phyloP scores from a whole-genome alignment of 2,113 vertebrate species.

The Aldabrachelys gigantea region DNA sequence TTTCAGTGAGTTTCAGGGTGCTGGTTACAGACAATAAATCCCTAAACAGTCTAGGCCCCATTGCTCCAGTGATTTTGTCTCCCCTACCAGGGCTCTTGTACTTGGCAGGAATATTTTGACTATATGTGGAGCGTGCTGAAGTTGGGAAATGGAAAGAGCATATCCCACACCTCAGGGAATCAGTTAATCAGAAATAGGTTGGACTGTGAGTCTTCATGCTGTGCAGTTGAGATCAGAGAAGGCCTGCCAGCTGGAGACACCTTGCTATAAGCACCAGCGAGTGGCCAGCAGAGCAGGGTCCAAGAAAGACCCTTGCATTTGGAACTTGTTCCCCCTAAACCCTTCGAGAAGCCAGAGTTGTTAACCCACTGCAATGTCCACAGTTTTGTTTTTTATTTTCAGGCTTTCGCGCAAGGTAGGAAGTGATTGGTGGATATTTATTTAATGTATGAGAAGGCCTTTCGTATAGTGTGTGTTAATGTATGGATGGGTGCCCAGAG shows the following conservation, averaged over 20 bases:
- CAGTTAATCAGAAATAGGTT: no score
- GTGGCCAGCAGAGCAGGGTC: background rate
- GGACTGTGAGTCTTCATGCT: background rate
- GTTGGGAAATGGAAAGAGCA: no score
- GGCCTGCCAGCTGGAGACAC: background rate
- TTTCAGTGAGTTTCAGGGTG: background rate
- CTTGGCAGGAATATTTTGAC: fast-evolving
- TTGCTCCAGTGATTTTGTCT: background rate
- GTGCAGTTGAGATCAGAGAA: background rate
- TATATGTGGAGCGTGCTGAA: background rate
- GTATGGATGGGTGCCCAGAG: background rate
- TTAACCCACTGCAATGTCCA: background rate
- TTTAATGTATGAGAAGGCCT: background rate
- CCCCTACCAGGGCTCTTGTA: background rate
- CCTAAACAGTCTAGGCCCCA: background rate
- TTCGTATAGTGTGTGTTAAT: background rate
- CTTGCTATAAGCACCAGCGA: background rate
- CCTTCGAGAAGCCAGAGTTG: background rate
- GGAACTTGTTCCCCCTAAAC: background rate
- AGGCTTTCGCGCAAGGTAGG: background rate
- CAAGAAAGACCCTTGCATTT: background rate
- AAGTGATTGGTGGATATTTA: background rate
- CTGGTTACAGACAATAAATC: background rate
- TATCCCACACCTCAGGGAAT: no score
- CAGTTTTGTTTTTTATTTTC: background rate